These are phyloP conservation scores for Steatocranus sp. DNA, from an alignment of 2,797 vertebrate species.

Conservation along the genomic window DNA sequence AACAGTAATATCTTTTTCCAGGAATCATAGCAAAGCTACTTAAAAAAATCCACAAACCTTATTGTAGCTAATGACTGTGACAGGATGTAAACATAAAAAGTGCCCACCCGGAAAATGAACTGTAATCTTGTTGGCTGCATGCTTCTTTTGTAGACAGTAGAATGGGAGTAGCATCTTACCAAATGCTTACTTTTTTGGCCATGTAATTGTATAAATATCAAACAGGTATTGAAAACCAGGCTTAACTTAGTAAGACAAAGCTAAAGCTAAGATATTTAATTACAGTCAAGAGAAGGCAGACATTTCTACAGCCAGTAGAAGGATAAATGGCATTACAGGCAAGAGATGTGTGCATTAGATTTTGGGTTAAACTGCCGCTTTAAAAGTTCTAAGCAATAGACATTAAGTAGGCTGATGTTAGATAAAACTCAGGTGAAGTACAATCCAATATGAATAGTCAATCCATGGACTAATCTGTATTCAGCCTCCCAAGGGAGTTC, in stretches of 20 bases:
- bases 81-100: background rate
- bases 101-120: background rate
- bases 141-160: background rate
- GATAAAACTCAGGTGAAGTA: constrained; percentile 16
- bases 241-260: background rate
- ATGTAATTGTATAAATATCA: background rate
- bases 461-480: constrained; percentile 65
- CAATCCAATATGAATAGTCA: constrained; percentile 56
- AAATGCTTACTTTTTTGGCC: background rate
- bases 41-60: background rate
- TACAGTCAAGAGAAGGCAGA: background rate
- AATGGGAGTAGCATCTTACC: background rate
- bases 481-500: constrained; percentile 45
- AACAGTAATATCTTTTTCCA: background rate
- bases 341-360: background rate
- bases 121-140: background rate
- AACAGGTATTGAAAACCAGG: background rate
- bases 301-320: background rate
- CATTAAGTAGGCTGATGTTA: background rate
- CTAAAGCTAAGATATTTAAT: background rate
- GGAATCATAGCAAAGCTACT: background rate
- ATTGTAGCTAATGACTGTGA: background rate
- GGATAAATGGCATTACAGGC: background rate
- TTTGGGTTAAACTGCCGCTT: background rate
- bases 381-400: background rate